A percentile compares a stretch with the other conserved stretches of the same genome.
Conservation (phyloP, 2,888 invertebrate species). For the Globia sparganii region DNA sequence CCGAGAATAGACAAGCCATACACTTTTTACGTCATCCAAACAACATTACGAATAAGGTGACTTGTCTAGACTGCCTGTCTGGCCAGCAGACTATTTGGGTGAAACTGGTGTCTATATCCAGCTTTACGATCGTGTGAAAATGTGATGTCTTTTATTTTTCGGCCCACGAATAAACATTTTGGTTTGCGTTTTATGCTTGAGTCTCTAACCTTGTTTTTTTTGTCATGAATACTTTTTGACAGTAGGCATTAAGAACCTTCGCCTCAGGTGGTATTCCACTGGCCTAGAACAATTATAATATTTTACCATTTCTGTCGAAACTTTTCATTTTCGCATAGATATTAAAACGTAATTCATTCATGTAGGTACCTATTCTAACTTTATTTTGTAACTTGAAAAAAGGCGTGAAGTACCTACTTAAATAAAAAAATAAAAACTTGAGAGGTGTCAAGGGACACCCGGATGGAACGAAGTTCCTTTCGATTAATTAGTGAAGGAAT, state of each 20-base stretch:
- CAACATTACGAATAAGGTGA: constrained; percentile 48
- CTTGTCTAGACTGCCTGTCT: constrained; percentile 54
- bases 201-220: constrained; percentile 11
- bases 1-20: constrained; percentile 13
- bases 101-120: constrained; percentile 5
- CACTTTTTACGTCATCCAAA: constrained; percentile 44
- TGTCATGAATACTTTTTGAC: neutral
- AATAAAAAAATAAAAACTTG: too few species aligned
- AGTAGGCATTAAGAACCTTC: neutral
- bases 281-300: neutral
- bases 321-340: neutral
- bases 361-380: too few species aligned
- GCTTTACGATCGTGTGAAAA: neutral
- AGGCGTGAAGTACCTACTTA: neutral
- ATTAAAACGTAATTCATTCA: neutral
- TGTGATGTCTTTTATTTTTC: constrained; percentile 2
- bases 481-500: too few species aligned
- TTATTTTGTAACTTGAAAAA: constrained; percentile 14
- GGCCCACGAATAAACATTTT: neutral
- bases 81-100: constrained; percentile 18
- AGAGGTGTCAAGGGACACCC: too few species aligned
- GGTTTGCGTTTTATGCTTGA: neutral
- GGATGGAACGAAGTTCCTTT: too few species aligned
- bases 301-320: neutral
- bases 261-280: neutral